Evolutionary conservation across 2,888 invertebrate genomes (phyloP), one percentile per base, ranked within the genome.

Genomic region (Drosophila emarginata): DNA sequence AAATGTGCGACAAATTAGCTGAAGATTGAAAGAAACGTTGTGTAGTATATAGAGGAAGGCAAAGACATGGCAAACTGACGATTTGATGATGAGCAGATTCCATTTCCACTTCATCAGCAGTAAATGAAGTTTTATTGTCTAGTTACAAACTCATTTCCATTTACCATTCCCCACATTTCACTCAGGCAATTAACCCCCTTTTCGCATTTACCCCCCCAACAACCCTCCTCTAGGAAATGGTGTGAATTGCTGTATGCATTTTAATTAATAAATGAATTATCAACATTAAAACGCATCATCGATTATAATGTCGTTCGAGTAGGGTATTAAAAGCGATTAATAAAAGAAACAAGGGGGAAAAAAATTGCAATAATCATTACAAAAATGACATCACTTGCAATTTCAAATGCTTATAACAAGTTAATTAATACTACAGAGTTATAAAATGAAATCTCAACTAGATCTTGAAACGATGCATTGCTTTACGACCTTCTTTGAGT

Each of bases 21-120:
- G 3, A 37, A 37, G 36, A 12, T 54, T 9, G 14, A 40, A 32
- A 57, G 32, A 32, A 32, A 28, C 6, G 4, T 28, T 28, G 28
- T 28, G 28, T 2, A 28, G 1, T 28, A 28, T 28, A 28, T 28
- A 28, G 28, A 50, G 56, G 57, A 51, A 37, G 53, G n/a, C n/a
- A n/a, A n/a, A n/a, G n/a, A n/a, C n/a, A 37, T 23, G 40, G 11
- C 12, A 4, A 21, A 11, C 2, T 11, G 60, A 5, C 4, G 26
- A 26, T n/a, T 14, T 39, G 39, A 4, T 14, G 23, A 18, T 9
- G 21, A 18, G 56, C 60, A 61, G 57, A 76, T 68, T 77, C 77
- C 83, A 77, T 83, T 79, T 83, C 69, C 72, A 83, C 80, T 80
- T 83, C 78, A 79, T 79, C 72, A 77, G 80, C 80, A 74, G 68